phyloP scores from a whole-genome alignment of 2,113 vertebrate genomes.

The Gadus macrocephalus region DNA sequence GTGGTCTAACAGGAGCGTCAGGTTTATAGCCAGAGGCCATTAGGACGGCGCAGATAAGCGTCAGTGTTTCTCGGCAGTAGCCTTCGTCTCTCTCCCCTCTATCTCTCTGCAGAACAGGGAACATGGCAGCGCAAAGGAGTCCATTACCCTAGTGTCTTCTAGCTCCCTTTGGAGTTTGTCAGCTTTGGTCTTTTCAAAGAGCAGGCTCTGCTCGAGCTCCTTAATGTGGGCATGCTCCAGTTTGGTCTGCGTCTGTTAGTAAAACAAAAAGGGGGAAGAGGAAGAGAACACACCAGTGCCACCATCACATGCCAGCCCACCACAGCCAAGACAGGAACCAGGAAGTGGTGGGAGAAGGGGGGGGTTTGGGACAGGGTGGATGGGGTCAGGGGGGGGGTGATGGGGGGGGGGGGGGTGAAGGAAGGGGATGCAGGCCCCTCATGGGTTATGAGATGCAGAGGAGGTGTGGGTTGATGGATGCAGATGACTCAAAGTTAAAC shows the following conservation, averaged over 20 bases:
- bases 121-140: constrained; percentile 76
- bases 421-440: constrained; percentile 29
- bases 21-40: constrained; percentile 27
- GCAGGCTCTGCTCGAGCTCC: constrained; percentile 99
- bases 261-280: constrained; percentile 85
- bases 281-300: constrained; percentile 99
- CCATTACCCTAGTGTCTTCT: constrained; percentile 99
- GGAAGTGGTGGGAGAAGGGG: constrained; percentile 32
- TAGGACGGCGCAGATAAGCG: constrained; percentile 16
- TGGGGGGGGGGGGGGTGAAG: constrained; percentile 28
- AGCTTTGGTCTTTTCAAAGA: constrained; percentile 99
- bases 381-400: not conserved
- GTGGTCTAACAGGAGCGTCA: constrained; percentile 1
- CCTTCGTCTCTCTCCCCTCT: constrained; percentile 16
- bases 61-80: constrained; percentile 16
- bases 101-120: constrained; percentile 38
- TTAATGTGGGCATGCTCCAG: constrained; percentile 99
- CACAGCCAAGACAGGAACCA: constrained; percentile 57
- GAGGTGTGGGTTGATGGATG: constrained; percentile 47
- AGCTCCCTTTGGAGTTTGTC: constrained; percentile 99
- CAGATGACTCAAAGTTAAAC: constrained; percentile 43
- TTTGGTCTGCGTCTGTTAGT: constrained; percentile 99
- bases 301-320: constrained; percentile 98
- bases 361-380: not conserved
- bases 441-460: constrained; percentile 38